Conservation (phyloP, 37 sponge, comb jelly and placozoan species). For the Crambe crambe region DNA sequence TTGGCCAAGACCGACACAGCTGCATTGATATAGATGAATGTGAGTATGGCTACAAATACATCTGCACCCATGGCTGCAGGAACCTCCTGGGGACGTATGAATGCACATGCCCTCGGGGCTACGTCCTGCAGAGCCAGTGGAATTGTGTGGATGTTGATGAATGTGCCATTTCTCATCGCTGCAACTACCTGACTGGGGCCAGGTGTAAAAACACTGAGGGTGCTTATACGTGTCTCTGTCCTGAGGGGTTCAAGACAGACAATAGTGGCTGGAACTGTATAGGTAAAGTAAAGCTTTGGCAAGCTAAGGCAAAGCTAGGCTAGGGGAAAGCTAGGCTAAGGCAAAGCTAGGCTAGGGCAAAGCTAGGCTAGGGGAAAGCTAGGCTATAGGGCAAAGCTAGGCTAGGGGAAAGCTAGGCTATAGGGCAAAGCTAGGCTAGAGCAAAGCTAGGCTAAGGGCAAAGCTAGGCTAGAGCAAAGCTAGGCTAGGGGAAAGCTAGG, state of each 20-base stretch:
- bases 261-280: constrained; percentile 30
- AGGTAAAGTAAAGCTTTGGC: constrained; percentile 36
- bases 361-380: no score
- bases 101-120: constrained; percentile 41
- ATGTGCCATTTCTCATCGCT: constrained; percentile 12
- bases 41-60: constrained; percentile 4
- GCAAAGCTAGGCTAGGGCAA: no score
- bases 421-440: no score
- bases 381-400: no score
- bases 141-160: constrained; percentile 31
- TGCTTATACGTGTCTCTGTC: constrained; percentile 36
- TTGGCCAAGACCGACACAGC: neutral
- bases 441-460: no score
- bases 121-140: neutral
- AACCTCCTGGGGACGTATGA: constrained; percentile 46
- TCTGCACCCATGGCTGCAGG: constrained; percentile 40
- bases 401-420: no score
- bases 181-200: constrained; percentile 9
- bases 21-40: constrained; percentile 50
- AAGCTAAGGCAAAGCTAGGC: no score
- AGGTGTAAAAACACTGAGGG: constrained; percentile 43
- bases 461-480: no score
- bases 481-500: no score
- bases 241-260: constrained; percentile 23
- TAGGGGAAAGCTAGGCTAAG: no score